Evolutionary conservation across 2,797 vertebrate species (phyloP), one percentile per base, ranked within the genome.

Genomic region (Coranthus polyacanthus): DNA sequence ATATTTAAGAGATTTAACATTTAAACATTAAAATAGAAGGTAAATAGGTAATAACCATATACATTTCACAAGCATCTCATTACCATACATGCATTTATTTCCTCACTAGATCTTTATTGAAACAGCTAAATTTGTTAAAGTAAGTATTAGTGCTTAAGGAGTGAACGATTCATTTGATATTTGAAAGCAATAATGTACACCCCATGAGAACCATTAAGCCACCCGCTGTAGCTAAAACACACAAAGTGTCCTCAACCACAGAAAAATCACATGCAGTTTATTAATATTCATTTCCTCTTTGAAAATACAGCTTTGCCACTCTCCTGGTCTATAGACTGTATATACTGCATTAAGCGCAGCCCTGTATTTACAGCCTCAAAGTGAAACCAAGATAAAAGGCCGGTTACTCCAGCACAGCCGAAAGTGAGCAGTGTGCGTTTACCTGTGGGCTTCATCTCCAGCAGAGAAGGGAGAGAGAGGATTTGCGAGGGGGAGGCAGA

Each of bases 401-500:
- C 13, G 17, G 63, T 61, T 50, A 11, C 62, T 72, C 16, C n/a
- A 46, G 50, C 50, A 29, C 22, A 49, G 47, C 58, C 12, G 53
- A 56, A 17, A 7, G 55, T 65, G 16, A 66, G 53, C 2, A 12
- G 43, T 17, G 26, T 51, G 56, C 41, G 57, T 81, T 87, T 88
- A 95, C 94, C 93, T 82, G 75, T 39, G 66, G 79, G 83, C 59
- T 83, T 87, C 38, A 78, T 82, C 72, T 87, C 89, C 50, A 69
- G 71, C 75, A 79, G 75, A 66, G 85, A 75, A 21, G 89, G 69
- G 26, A 75, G 49, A 39, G 68, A 70, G 15, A 60, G 37, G 68
- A 77, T 47, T 67, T 6, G 46, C 52, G 64, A n/a, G 59, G 20
- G 41, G 34, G 66, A 55, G 52, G 79, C 65, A n/a, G 54, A 56